These are phyloP conservation scores for Sarcophaga variegata DNA, from an alignment of 2,888 invertebrate species.

Conservation along the genomic window DNA sequence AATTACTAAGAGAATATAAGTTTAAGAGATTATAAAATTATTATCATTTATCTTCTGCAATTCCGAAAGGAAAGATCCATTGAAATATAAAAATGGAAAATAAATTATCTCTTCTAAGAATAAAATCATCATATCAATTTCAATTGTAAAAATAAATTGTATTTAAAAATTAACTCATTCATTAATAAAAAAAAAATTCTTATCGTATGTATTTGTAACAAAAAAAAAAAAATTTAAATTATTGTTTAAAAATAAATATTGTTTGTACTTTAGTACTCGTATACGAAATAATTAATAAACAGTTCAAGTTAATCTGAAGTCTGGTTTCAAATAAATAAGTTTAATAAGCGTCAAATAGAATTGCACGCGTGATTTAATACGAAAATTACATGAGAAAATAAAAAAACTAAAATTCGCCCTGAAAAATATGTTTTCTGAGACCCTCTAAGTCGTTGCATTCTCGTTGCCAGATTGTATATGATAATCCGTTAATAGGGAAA, in stretches of 20 bases:
- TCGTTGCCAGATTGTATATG: neutral
- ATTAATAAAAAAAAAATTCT: neutral
- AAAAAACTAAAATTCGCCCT: neutral
- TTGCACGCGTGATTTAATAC: conserved; percentile 6
- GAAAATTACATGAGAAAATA: conserved; percentile 18
- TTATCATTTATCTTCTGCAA: no score
- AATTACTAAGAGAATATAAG: no score
- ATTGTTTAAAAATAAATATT: neutral
- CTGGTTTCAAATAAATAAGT: conserved; percentile 5
- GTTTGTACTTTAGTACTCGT: neutral
- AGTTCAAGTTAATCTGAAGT: conserved; percentile 27
- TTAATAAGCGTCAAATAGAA: conserved; percentile 26
- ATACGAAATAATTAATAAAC: conserved; percentile 7
- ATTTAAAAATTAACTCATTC: conserved; percentile 15
- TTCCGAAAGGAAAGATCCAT: no score
- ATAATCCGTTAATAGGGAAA: no score
- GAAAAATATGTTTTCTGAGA: neutral
- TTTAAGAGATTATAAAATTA: no score
- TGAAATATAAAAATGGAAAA: no score
- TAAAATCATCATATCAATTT: no score
- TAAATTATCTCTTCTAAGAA: no score
- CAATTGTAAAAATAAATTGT: neutral
- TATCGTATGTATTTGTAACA: conserved; percentile 1
- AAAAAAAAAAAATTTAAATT: neutral
- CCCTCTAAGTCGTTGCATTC: no score